phyloP scores from a whole-genome alignment of 2,797 vertebrate genomes.

The Graptemys geographica region DNA sequence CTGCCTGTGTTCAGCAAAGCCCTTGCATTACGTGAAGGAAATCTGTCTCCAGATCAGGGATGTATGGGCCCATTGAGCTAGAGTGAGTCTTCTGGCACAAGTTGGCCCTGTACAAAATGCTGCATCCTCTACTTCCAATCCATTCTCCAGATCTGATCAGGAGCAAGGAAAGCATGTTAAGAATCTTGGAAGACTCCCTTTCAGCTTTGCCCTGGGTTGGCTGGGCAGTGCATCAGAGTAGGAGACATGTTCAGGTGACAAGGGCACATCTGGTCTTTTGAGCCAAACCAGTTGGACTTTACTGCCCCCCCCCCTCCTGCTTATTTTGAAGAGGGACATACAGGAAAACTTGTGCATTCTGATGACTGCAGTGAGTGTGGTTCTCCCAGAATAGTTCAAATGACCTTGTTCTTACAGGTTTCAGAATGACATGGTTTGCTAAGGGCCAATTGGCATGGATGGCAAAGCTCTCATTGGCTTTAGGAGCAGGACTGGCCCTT shows the following conservation, averaged over 20 bases:
- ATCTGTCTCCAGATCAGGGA: not conserved
- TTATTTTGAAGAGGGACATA: not conserved
- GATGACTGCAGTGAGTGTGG: not conserved
- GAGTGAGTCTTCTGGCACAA: rapidly evolving
- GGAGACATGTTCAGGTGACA: not conserved
- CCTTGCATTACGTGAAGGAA: not conserved
- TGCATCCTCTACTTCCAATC: not conserved
- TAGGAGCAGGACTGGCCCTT: not conserved
- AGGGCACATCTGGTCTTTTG: not conserved
- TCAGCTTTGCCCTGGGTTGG: not conserved
- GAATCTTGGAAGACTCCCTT: not conserved
- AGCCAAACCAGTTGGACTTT: rapidly evolving
- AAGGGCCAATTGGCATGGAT: not conserved
- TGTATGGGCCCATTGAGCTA: not conserved
- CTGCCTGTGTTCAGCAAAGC: not conserved
- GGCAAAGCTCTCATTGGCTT: not conserved
- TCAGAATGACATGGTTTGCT: not conserved
- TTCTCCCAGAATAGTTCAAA: not conserved
- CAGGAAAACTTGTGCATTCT: not conserved
- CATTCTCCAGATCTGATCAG: not conserved
- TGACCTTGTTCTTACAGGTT: not conserved
- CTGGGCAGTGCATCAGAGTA: not conserved
- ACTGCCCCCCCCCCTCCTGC: rapidly evolving
- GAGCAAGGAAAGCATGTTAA: not conserved
- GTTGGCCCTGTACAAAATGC: not conserved